Evolutionary conservation across 2,113 vertebrate species (phyloP).

Genomic region (Cervus canadensis): DNA sequence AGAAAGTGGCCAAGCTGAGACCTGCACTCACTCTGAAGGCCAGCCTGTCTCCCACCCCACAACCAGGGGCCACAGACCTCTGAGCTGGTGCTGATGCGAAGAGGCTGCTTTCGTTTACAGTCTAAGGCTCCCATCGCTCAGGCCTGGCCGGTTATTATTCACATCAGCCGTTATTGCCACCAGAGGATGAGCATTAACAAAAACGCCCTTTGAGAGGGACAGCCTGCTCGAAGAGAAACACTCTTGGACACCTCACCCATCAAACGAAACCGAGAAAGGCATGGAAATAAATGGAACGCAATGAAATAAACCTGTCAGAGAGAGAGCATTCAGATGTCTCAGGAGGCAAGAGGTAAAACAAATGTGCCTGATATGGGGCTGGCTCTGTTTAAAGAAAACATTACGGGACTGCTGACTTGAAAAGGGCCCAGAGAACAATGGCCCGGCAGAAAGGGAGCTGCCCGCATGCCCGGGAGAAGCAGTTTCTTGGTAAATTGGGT

Average conservation of each 20-base stretch:
- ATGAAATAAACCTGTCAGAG: slow-evolving; percentile 79
- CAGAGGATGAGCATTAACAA: slow-evolving; percentile 25
- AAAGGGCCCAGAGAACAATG: slow-evolving; percentile 63
- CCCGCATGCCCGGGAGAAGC: not conserved
- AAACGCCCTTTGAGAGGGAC: slow-evolving; percentile 45
- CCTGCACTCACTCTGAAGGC: not conserved
- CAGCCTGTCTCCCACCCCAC: not conserved
- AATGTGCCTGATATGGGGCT: slow-evolving; percentile 65
- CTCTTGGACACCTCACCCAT: slow-evolving; percentile 40
- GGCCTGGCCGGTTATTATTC: not conserved
- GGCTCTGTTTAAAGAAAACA: slow-evolving; percentile 75
- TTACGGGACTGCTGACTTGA: slow-evolving; percentile 47
- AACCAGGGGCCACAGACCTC: accelerated
- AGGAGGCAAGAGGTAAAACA: slow-evolving; percentile 74
- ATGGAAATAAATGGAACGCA: slow-evolving; percentile 68
- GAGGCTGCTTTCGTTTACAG: not conserved
- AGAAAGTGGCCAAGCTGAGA: not conserved
- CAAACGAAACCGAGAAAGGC: slow-evolving; percentile 39
- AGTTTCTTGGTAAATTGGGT: not conserved
- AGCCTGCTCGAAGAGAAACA: slow-evolving; percentile 28
- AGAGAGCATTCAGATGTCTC: slow-evolving; percentile 60
- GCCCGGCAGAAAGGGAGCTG: not conserved
- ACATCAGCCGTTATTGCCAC: not conserved
- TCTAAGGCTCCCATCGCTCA: not conserved
- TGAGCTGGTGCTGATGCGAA: not conserved